phyloP scores from a whole-genome alignment of 2,797 vertebrate genomes.

The Sebastes trivittatus region DNA sequence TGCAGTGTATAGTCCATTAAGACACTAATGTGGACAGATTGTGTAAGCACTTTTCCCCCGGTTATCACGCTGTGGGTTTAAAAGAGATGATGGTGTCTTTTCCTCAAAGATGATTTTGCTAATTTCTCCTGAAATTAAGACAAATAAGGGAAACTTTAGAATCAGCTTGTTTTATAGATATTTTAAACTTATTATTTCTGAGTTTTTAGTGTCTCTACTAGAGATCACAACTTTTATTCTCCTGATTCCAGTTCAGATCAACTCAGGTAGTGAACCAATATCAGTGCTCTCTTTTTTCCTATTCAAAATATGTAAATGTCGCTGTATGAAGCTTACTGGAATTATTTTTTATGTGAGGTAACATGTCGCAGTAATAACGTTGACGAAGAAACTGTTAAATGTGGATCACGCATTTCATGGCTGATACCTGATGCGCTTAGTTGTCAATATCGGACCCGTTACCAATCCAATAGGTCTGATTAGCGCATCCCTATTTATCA shows the following conservation, averaged over 20 bases:
- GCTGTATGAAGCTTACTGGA: background rate
- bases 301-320: no score
- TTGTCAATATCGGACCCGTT: background rate
- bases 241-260: no score
- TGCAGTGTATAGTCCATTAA: conserved; percentile 15
- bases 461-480: background rate
- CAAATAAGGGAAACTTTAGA: background rate
- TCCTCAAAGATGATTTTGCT: background rate
- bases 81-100: background rate
- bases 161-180: background rate
- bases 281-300: background rate
- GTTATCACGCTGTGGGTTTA: background rate
- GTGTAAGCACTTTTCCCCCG: background rate
- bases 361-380: no score
- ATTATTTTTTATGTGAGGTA: background rate
- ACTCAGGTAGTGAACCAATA: background rate
- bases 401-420: background rate
- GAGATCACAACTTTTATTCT: background rate
- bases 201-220: background rate
- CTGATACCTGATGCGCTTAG: background rate
- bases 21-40: conserved; percentile 15
- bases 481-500: background rate
- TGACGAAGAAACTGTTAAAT: background rate
- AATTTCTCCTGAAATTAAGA: background rate
- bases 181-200: background rate